Evolutionary conservation across 2,113 vertebrate species (phyloP).

Genomic region (Patagioenas fasciata): DNA sequence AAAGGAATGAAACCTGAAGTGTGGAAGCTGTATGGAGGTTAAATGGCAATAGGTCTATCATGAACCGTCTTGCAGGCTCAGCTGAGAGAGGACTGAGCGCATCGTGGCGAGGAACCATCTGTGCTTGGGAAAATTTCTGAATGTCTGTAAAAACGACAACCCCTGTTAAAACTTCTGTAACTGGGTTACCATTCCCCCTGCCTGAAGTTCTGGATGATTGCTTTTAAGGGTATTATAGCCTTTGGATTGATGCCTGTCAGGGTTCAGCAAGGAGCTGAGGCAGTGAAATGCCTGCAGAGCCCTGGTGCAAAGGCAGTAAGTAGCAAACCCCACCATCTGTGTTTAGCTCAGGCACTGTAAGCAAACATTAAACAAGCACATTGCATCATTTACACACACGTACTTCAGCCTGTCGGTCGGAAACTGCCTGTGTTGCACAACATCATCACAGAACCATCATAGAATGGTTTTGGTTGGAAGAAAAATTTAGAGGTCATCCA

Average conservation of each 20-base stretch:
- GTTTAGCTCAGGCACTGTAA: not conserved
- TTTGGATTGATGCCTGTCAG: not conserved
- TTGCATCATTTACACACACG: rapidly evolving
- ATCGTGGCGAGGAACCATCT: not conserved
- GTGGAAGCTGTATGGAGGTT: not conserved
- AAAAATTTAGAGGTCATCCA: too few relatives aligned
- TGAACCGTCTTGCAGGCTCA: not conserved
- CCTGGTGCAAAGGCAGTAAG: rapidly evolving
- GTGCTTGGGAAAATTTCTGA: not conserved
- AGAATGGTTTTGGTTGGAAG: too few relatives aligned
- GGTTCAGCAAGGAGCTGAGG: not conserved
- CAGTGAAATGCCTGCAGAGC: not conserved
- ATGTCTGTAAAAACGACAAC: not conserved
- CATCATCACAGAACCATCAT: too few relatives aligned
- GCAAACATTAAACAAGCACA: not conserved
- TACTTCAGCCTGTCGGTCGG: not conserved
- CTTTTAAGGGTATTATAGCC: not conserved
- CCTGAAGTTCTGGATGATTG: not conserved
- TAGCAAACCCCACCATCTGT: not conserved
- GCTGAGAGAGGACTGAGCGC: not conserved
- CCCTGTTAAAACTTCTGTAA: not conserved
- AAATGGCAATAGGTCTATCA: not conserved
- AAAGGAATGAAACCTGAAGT: constrained; percentile 1
- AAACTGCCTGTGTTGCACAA: not conserved
- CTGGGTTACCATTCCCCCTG: not conserved